These are phyloP conservation scores for Magallana ariakensis DNA, from an alignment of 1,140 invertebrate genomes.

Conservation along the genomic window DNA sequence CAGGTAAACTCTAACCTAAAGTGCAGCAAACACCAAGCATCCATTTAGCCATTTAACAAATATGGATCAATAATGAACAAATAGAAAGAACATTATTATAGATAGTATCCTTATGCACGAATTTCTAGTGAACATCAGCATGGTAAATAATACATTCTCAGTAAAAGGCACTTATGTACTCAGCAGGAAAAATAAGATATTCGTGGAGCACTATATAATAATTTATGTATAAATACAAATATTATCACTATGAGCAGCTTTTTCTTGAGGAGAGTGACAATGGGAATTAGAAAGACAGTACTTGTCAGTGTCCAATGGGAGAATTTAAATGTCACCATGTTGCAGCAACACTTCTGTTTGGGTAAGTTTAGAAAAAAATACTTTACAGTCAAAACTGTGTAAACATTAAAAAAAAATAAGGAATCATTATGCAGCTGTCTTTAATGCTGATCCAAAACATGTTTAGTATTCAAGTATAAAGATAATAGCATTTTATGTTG, in stretches of 20 bases:
- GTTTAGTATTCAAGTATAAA: neutral
- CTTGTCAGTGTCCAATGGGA: slow-evolving; percentile 1
- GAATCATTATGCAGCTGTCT: neutral
- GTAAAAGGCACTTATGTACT: too few relatives aligned
- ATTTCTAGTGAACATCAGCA: too few relatives aligned
- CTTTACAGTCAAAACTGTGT: neutral
- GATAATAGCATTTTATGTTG: neutral
- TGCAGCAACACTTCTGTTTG: slow-evolving; percentile 2
- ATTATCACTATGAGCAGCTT: slow-evolving; percentile 6
- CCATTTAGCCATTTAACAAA: too few relatives aligned
- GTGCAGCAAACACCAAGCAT: too few relatives aligned
- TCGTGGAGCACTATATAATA: neutral
- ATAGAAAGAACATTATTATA: too few relatives aligned
- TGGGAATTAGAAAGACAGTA: neutral
- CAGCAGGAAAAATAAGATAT: neutral
- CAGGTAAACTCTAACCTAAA: too few relatives aligned
- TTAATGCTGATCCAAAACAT: neutral
- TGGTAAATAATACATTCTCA: too few relatives aligned
- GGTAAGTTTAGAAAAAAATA: neutral
- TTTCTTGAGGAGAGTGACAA: neutral
- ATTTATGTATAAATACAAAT: neutral
- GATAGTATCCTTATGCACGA: too few relatives aligned
- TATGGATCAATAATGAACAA: too few relatives aligned
- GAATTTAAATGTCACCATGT: slow-evolving; percentile 21
- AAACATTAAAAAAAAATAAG: neutral